Evolutionary conservation across 2,888 invertebrate species (phyloP).

Genomic region (Podotricha telesiphe): DNA sequence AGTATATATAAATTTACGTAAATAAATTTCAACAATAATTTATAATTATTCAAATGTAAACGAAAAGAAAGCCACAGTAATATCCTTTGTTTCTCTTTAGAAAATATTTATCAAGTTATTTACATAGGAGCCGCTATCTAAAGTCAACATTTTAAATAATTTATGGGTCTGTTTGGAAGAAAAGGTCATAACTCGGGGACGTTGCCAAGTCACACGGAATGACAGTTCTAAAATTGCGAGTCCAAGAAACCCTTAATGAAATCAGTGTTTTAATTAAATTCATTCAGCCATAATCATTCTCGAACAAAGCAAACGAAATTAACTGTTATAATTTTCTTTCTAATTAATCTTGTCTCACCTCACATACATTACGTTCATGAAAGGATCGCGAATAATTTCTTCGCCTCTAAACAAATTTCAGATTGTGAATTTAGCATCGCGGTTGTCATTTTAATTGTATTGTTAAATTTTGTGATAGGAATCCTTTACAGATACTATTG

Average conservation of each 20-base stretch:
- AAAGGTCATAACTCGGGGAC: conserved; percentile 28
- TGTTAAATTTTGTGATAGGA: conserved; percentile 28
- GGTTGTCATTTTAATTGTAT: conserved; percentile 34
- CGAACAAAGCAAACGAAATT: conserved; percentile 34
- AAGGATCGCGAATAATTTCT: conserved; percentile 31
- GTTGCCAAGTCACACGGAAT: conserved; percentile 33
- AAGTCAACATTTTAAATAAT: conserved; percentile 30
- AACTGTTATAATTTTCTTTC: conserved; percentile 39
- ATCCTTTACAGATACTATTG: conserved; percentile 37
- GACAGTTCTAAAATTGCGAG: conserved; percentile 34
- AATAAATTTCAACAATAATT: not conserved
- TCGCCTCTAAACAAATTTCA: conserved; percentile 28
- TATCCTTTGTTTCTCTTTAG: conserved; percentile 12
- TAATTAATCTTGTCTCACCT: conserved; percentile 31
- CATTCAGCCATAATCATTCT: conserved; percentile 36
- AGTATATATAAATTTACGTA: not conserved
- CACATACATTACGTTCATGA: conserved; percentile 31
- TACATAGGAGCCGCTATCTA: conserved; percentile 5
- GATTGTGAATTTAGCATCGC: conserved; percentile 25
- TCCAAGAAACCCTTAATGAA: conserved; percentile 35
- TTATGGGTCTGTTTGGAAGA: conserved; percentile 16
- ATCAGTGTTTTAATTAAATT: conserved; percentile 44
- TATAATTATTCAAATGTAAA: not conserved
- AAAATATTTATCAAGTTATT: conserved; percentile 15
- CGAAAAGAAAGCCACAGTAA: conserved; percentile 12